Conservation (phyloP, 1,140 invertebrate species). For the Drosophila neocordata region DNA sequence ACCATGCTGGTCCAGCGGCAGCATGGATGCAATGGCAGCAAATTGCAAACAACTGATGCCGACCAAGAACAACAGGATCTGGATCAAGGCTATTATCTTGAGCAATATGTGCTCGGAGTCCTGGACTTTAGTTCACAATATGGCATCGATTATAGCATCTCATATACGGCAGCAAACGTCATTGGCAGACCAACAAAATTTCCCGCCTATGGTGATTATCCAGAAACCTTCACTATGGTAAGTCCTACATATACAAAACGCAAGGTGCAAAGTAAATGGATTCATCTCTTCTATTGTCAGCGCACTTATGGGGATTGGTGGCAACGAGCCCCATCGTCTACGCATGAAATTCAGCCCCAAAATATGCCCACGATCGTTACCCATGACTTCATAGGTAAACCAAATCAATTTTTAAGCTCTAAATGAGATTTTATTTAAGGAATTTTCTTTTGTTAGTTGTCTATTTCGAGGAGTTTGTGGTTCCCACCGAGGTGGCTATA, state of each 20-base stretch:
- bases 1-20: conserved; percentile 52
- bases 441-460: conserved; percentile 85
- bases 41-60: conserved; percentile 20
- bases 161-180: conserved; percentile 93
- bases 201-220: conserved; percentile 94
- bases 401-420: not conserved
- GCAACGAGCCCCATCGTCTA: conserved; percentile 89
- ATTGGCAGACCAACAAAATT: conserved; percentile 92
- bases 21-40: conserved; percentile 24
- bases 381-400: conserved; percentile 93
- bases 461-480: conserved; percentile 89
- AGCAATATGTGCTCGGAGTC: conserved; percentile 88
- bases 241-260: conserved; percentile 54
- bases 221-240: conserved; percentile 94
- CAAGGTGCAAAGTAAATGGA: not conserved
- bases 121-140: conserved; percentile 95
- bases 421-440: no score
- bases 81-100: conserved; percentile 79
- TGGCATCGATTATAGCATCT: conserved; percentile 93
- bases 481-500: conserved; percentile 90
- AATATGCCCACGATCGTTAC: conserved; percentile 87
- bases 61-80: conserved; percentile 18
- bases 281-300: conserved; percentile 84
- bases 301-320: conserved; percentile 96
- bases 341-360: conserved; percentile 88